A percentile compares a stretch with the other conserved stretches of the same genome.
These are phyloP conservation scores for Athene cunicularia DNA, from an alignment of 2,113 vertebrate species.

Conservation along the genomic window DNA sequence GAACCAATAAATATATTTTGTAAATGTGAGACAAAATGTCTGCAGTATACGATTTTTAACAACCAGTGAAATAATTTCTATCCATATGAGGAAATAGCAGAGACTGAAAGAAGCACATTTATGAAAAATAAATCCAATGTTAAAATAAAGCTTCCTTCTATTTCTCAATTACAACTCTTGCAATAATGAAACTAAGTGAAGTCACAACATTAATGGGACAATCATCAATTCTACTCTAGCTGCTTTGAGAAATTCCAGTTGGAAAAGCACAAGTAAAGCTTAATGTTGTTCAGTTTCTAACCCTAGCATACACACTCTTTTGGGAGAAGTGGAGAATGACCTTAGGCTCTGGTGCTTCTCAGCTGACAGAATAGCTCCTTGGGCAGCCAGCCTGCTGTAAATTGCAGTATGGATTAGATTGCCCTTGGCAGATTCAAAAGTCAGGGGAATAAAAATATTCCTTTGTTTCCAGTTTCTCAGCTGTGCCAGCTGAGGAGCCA, in stretches of 20 bases:
- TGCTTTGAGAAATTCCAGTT: neutral
- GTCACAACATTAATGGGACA: neutral
- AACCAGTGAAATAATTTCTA: neutral
- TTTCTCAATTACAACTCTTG: neutral
- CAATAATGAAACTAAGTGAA: neutral
- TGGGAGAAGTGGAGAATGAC: constrained; percentile 26
- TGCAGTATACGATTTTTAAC: neutral
- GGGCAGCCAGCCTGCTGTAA: neutral
- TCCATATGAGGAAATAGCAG: neutral
- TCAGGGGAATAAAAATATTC: constrained; percentile 36
- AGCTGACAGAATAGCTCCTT: constrained; percentile 28
- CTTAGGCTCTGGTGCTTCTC: constrained; percentile 26
- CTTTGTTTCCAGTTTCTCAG: constrained; percentile 47
- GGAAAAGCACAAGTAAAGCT: neutral
- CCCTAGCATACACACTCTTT: neutral
- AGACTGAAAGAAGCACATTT: neutral
- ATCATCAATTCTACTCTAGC: neutral
- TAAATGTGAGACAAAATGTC: neutral
- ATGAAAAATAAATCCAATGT: neutral
- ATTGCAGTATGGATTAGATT: constrained; percentile 44
- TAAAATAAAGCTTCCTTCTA: neutral
- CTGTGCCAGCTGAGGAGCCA: neutral
- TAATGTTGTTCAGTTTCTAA: constrained; percentile 25
- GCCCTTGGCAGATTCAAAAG: constrained; percentile 38
- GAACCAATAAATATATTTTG: neutral